Evolutionary conservation across 2,888 invertebrate genomes (phyloP).

Genomic region (Fragum fragum): DNA sequence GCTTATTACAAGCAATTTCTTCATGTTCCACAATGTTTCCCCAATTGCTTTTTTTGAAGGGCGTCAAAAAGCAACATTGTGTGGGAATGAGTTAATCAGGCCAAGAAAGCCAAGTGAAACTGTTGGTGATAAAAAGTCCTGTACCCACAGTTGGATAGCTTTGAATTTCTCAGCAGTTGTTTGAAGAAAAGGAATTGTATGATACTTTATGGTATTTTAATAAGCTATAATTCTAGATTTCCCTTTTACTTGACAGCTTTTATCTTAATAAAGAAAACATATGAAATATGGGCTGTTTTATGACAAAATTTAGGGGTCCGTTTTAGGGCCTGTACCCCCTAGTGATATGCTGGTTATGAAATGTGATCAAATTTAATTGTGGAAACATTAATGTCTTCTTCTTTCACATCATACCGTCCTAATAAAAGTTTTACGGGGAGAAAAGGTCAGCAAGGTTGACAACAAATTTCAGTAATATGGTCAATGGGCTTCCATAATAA

Average conservation of each 20-base stretch:
- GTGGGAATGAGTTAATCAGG: too few species aligned
- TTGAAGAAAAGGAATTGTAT: conserved; percentile 36
- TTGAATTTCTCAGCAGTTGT: conserved; percentile 15
- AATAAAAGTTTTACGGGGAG: not conserved
- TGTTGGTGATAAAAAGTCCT: conserved; percentile 5
- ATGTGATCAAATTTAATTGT: conserved; percentile 24
- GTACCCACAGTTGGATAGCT: not conserved
- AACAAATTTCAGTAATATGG: too few species aligned
- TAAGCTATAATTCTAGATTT: conserved; percentile 47
- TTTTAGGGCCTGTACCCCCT: conserved; percentile 15
- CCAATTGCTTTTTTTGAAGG: too few species aligned
- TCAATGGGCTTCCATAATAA: too few species aligned
- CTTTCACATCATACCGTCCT: conserved; percentile 17
- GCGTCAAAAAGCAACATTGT: too few species aligned
- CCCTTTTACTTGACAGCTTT: conserved; percentile 54
- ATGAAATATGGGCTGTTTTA: conserved; percentile 64
- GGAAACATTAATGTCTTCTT: not conserved
- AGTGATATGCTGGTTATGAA: conserved; percentile 27
- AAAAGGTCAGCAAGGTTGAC: not conserved
- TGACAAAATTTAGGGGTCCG: conserved; percentile 22
- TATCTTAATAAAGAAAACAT: conserved; percentile 53
- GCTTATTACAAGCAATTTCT: too few species aligned
- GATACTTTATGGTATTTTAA: conserved; percentile 61
- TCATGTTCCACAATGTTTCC: too few species aligned
- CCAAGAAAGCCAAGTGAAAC: not conserved